Conservation (phyloP, 2,888 invertebrate genomes). For the Trisateles emortualis region DNA sequence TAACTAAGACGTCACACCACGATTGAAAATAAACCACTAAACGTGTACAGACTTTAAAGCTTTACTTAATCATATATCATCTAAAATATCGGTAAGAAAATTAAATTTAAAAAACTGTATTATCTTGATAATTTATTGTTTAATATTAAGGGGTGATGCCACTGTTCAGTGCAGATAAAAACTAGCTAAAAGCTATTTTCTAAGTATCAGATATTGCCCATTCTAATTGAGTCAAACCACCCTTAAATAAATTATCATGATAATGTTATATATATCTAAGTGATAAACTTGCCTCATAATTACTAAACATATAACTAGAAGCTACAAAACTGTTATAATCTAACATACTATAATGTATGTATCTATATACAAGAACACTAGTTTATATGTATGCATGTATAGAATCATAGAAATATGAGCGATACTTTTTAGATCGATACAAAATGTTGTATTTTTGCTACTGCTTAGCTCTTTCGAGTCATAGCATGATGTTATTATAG, state of each 20-base stretch:
- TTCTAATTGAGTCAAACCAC: constrained; percentile 15
- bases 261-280: constrained; percentile 19
- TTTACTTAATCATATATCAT: constrained; percentile 17
- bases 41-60: constrained; percentile 32
- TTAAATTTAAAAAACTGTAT: constrained; percentile 7
- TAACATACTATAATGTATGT: constrained; percentile 39
- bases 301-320: constrained; percentile 38
- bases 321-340: constrained; percentile 41
- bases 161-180: constrained; percentile 20
- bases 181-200: constrained; percentile 20
- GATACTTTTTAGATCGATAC: not conserved
- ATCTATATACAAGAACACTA: constrained; percentile 42
- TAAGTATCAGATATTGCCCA: constrained; percentile 32
- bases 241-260: constrained; percentile 25
- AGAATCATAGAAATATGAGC: not conserved
- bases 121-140: constrained; percentile 16
- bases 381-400: constrained; percentile 20
- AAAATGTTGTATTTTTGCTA: too few relatives aligned
- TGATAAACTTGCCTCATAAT: constrained; percentile 40
- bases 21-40: constrained; percentile 1
- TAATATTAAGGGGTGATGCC: constrained; percentile 5
- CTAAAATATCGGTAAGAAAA: constrained; percentile 17
- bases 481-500: too few relatives aligned
- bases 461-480: too few relatives aligned
- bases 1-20: not conserved